Base-by-base conservation (phyloP, 2,888 invertebrate genomes). In the Ophraella communa region DNA sequence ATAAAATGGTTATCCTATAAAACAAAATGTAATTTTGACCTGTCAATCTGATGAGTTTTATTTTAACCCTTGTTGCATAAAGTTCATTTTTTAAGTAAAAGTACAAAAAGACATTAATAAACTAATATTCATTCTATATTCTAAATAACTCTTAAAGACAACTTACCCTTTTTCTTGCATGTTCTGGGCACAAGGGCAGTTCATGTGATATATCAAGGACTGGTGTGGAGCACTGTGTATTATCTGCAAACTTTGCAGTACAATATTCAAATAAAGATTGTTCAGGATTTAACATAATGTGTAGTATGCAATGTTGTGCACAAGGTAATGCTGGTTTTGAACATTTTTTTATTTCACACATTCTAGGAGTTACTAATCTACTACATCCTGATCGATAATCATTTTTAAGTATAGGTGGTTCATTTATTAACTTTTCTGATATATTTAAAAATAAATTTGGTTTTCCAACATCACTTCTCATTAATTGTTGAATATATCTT, bases 171-270 rank as follows among this genome's bases (percentile, higher is more conserved):
- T 93, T 92, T 82, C 91, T 88, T 0, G 92, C 91, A 82, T 96
- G 96, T 75, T 93, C 93, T 5, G 89, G 86, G 80, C 96, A 96
- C 5, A 96, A 85, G 51, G 96, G 94, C 78, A 94, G 86, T 79
- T 94, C 91, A 77, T 91, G 90, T 52, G 86, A 85, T 65, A 91
- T 87, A 82, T 93, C 92, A 75, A 92, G 91, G 53, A 92, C 91
- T 47, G 93, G 92, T 70, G 89, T 85, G 76, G 91, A 89, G 80
- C 93, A 93, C 79, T 91, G 91, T 30, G 90, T 89, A 76, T 92
- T 89, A 81, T 92, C 91, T 62, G 90, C 86, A 80, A 90, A 91
- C 81, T 92, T 91, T 66, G 91, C 92, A 66, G 92, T 91, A 81
- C 93, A 93, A 74, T 91, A 89, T 78, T 89, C 88, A 82, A 91